phyloP scores from a whole-genome alignment of 2,113 vertebrate species.

The Apteryx owenii region DNA sequence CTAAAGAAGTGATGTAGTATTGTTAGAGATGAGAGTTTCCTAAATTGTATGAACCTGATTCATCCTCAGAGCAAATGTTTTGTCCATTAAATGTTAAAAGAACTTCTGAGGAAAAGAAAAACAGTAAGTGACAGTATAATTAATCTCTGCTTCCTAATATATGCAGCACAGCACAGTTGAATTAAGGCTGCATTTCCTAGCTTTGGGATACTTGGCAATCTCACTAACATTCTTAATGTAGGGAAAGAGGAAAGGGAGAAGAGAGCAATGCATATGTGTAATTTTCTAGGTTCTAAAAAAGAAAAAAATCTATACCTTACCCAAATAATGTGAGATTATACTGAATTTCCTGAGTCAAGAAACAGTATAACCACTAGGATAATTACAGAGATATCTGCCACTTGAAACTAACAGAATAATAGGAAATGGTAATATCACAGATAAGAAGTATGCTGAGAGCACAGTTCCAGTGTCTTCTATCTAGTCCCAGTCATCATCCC shows the following conservation, averaged over 20 bases:
- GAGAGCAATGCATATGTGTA: not conserved
- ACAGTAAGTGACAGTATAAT: not conserved
- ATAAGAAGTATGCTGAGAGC: not conserved
- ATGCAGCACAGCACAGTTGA: not conserved
- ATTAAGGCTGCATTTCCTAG: not conserved
- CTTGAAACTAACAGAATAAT: not conserved
- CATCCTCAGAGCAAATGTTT: not conserved
- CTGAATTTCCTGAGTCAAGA: not conserved
- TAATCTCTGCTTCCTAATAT: not conserved
- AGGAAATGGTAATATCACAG: not conserved
- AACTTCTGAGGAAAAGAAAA: not conserved
- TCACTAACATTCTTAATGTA: fast-evolving
- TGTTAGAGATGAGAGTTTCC: not conserved
- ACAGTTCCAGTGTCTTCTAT: not conserved
- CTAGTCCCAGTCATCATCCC: not conserved
- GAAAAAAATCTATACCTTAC: not conserved
- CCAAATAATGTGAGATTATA: not conserved
- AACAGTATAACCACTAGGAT: not conserved
- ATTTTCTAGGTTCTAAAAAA: not conserved
- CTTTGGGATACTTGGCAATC: not conserved
- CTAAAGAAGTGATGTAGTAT: not conserved
- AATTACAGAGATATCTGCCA: fast-evolving
- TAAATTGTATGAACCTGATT: not conserved
- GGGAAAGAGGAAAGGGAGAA: not conserved
- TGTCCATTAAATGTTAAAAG: not conserved